Percentiles rank a stretch among this genome's conserved stretches.
Conservation (phyloP, 2,888 invertebrate genomes). For the Xanthorhoe spadicearia region DNA sequence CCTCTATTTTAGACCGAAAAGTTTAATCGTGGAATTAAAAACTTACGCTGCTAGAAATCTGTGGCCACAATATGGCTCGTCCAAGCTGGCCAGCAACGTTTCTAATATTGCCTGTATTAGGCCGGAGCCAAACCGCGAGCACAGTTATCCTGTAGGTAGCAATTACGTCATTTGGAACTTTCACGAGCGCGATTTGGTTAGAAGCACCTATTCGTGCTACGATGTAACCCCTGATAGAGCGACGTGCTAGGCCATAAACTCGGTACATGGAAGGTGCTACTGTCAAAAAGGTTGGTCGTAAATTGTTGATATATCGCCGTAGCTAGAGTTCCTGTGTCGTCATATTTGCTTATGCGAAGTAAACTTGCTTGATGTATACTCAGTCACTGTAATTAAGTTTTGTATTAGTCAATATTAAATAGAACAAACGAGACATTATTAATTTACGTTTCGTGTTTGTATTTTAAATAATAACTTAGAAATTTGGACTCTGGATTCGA, state of each 20-base stretch:
- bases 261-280: background rate
- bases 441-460: no score
- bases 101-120: background rate
- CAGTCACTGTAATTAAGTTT: no score
- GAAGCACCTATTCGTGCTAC: background rate
- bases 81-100: background rate
- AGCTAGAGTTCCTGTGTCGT: background rate
- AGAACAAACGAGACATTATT: no score
- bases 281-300: background rate
- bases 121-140: slow-evolving; percentile 7
- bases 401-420: no score
- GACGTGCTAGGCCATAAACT: background rate
- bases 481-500: no score
- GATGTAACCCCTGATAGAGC: background rate
- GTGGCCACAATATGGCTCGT: background rate
- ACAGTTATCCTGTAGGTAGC: background rate
- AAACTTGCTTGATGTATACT: no score
- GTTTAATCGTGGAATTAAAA: background rate
- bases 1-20: background rate
- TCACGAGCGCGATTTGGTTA: background rate
- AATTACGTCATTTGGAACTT: slow-evolving; percentile 1
- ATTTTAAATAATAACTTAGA: no score
- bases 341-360: no score
- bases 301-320: background rate
- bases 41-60: background rate